Conservation (phyloP, 2,113 vertebrate genomes). For the Eupsittula cactorum region DNA sequence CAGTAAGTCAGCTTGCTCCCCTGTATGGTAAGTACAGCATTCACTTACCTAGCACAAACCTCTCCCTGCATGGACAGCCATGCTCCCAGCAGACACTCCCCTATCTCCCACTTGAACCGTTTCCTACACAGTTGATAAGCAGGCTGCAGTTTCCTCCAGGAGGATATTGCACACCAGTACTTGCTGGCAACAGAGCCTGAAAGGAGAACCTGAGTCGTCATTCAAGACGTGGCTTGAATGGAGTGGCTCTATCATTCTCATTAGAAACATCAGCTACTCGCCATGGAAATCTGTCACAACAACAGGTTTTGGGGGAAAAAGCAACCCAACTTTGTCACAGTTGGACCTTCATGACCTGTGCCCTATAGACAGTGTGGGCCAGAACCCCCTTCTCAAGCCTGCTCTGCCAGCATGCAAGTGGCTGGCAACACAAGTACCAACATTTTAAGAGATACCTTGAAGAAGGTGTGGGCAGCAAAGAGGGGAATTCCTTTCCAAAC, state of each 20-base stretch:
- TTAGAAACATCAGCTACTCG: background rate
- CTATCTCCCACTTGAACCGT: background rate
- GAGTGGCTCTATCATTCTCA: background rate
- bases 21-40: fast-evolving
- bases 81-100: background rate
- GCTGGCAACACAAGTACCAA: background rate
- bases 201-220: fast-evolving
- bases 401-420: fast-evolving
- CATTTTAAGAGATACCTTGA: background rate
- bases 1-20: background rate
- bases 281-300: background rate
- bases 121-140: background rate
- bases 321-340: background rate
- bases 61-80: fast-evolving
- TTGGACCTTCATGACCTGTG: background rate
- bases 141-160: background rate
- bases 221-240: background rate
- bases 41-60: background rate
- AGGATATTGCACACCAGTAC: background rate
- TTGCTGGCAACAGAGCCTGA: background rate
- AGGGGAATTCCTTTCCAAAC: background rate
- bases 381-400: background rate
- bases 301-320: background rate
- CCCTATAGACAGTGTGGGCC: background rate
- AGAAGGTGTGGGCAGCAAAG: background rate